These are phyloP conservation scores for Peribatodes rhomboidaria DNA, from an alignment of 2,888 invertebrate species.

Conservation along the genomic window DNA sequence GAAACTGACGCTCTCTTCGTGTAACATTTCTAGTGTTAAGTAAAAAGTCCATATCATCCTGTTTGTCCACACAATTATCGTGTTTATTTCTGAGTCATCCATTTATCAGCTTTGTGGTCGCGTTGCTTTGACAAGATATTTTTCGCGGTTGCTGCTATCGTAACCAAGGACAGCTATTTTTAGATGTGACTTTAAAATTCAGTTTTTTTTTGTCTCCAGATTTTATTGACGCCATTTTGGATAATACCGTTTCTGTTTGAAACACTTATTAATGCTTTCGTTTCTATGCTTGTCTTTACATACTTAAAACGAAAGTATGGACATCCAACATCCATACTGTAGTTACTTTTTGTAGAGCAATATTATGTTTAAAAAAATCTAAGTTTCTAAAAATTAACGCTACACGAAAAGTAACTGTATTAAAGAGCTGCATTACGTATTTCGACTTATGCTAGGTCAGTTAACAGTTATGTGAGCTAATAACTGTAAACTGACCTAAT, in stretches of 20 bases:
- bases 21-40: not conserved
- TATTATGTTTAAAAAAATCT: no score
- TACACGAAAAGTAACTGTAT: no score
- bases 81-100: slow-evolving; percentile 25
- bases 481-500: no score
- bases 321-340: no score
- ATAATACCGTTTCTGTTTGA: no score
- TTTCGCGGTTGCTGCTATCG: slow-evolving; percentile 6
- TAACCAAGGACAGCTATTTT: slow-evolving; percentile 16
- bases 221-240: no score
- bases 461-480: no score
- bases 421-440: not conserved
- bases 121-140: slow-evolving; percentile 8
- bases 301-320: no score
- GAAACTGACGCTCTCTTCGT: not conserved
- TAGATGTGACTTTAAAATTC: slow-evolving; percentile 10
- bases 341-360: not conserved
- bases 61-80: slow-evolving; percentile 25
- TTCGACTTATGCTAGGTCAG: no score
- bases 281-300: not conserved
- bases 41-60: slow-evolving; percentile 18
- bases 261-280: no score
- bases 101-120: slow-evolving; percentile 26
- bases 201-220: not conserved
- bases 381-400: no score